A percentile compares a stretch with the other conserved stretches of the same genome.
Conservation (phyloP, 2,797 vertebrate species). For the Zenarchopterus dispar region DNA sequence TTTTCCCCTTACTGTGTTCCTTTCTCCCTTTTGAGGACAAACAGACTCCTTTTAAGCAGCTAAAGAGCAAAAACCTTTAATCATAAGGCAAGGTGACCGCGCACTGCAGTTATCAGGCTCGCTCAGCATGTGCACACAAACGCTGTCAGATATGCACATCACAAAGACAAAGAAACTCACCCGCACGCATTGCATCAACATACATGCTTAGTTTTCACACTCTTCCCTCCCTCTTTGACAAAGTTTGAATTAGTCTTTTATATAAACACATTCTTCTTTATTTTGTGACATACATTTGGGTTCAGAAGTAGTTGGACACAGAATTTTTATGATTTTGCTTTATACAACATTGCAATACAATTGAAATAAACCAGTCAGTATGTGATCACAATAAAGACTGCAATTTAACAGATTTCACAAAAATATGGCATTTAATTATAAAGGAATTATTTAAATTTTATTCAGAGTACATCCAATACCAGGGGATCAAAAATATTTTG, state of each 20-base stretch:
- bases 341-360: too few species aligned
- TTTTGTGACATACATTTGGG: too few species aligned
- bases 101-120: conserved; percentile 68
- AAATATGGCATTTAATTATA: too few species aligned
- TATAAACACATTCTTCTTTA: too few species aligned
- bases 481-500: too few species aligned
- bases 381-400: too few species aligned
- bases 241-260: background rate
- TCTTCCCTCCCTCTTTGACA: background rate
- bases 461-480: too few species aligned
- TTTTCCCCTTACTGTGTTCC: conserved; percentile 31
- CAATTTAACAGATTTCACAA: too few species aligned
- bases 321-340: too few species aligned
- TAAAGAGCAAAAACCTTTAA: conserved; percentile 74
- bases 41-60: conserved; percentile 63
- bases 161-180: conserved; percentile 1
- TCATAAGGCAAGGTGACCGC: conserved; percentile 78
- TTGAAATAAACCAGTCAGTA: too few species aligned
- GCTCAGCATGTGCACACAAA: conserved; percentile 49
- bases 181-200: conserved; percentile 20
- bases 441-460: too few species aligned
- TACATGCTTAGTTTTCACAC: background rate
- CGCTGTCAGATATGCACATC: conserved; percentile 18
- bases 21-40: conserved; percentile 66
- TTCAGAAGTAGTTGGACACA: too few species aligned